Evolutionary conservation across 2,113 vertebrate species (phyloP).

Genomic region (Tauraco erythrolophus): DNA sequence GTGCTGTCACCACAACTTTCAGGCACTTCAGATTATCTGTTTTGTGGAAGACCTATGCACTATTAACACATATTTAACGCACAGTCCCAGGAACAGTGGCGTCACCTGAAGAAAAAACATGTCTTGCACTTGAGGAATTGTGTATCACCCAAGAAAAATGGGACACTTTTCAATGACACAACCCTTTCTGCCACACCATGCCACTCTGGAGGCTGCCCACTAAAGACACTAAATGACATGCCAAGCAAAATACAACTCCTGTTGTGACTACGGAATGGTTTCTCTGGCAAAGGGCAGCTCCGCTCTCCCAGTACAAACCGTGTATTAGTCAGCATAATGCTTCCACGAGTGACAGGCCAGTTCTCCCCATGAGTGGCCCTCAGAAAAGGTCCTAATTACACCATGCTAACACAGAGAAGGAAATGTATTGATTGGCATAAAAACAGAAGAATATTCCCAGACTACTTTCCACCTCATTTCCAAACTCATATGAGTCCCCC

Average conservation of each 20-base stretch:
- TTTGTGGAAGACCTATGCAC: background rate
- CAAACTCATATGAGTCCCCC: background rate
- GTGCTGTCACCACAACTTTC: background rate
- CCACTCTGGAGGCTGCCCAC: background rate
- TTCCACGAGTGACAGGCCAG: background rate
- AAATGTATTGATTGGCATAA: background rate
- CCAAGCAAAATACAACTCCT: background rate
- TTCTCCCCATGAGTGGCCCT: background rate
- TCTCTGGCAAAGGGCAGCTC: background rate
- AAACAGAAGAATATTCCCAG: slow-evolving; percentile 12
- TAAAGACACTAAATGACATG: background rate
- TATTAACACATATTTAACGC: background rate
- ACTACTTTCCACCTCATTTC: background rate
- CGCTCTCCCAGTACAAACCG: background rate
- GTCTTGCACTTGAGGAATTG: background rate
- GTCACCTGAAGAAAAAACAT: background rate
- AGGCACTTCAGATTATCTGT: background rate
- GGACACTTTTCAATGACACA: background rate
- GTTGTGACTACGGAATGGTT: background rate
- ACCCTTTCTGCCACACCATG: background rate
- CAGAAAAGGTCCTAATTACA: background rate
- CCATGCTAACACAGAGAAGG: background rate
- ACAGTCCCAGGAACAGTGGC: background rate
- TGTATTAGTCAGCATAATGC: background rate
- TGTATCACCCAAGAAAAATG: background rate